Evolutionary conservation across 2,113 vertebrate genomes (phyloP), one percentile per base, ranked within the genome.

Genomic region (Meleagris gallopavo): DNA sequence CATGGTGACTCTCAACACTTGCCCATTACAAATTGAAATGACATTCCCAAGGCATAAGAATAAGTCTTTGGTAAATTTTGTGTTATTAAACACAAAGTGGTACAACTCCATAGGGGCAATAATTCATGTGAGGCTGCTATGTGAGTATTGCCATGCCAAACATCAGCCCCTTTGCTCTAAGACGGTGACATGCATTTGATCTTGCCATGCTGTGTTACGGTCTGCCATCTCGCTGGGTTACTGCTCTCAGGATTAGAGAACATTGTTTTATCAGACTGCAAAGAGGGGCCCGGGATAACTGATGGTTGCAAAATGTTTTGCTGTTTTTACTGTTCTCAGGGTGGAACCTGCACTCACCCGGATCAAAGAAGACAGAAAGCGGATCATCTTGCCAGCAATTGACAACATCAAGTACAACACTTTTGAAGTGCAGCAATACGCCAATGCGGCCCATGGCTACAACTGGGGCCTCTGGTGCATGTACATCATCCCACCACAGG

Each of bases 391-490:
- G 72, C 99, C 99, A 0, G 99, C 99, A 16, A 99, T 99, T 8
- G 99, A 99, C 98, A 99, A 99, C 90, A 99, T 99, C 97, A 99
- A 99, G 89, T 99, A 98, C 97, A 99, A 99, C 98, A 99, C 99
- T 0, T 99, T 99, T 2, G 99, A 99, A 90, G 99, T 99, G 92
- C 99, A 99, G 97, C 99, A 99, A 88, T 99, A 99, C 0, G 99
- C 99, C 94, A 99, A 99, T 7, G 99, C 99, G 0, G 99, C 99
- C 64, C 99, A 99, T 2, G 99, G 99, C 95, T 99, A 99, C 97
- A 99, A 99, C 98, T 99, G 99, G 99, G 99, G 99, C 2, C 98
- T 99, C 85, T 99, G 99, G 99, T 99, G 99, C 94, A 99, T 99
- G 99, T 99, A 99, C 97, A 99, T 99, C 91, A 98, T 99, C 84